Base-by-base conservation (phyloP, 2,888 invertebrate species). In the Labia minor region DNA sequence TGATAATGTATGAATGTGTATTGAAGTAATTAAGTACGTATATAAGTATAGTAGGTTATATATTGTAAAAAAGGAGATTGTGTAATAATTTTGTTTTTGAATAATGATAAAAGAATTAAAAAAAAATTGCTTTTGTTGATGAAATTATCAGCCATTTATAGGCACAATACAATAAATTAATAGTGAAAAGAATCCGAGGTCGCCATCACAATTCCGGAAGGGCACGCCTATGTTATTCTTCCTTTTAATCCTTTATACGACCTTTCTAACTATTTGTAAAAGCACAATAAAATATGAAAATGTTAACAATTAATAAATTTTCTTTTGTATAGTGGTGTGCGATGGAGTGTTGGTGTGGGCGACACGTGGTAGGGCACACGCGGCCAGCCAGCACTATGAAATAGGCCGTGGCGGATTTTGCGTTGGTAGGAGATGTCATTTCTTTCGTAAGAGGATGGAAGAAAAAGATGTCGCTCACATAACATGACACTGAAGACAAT, bases 241-340 rank as follows among this genome's bases (percentile, higher is more conserved):
- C 49, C 49, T 49, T 49, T 49, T n/a, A 16, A 6, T 26, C 26
- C 26, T 26, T 26, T 26, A 49, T 49, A 49, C 49, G 49, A 49
- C 49, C 49, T 49, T 49, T 49, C 49, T 49, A 49, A 49, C 49
- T 49, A 49, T 49, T 49, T 16, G 49, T n/a, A 49, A 49, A 16
- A 49, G 49, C 49, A 49, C 49, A 49, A 49, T 49, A 49, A 49
- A 49, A 49, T 49, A 49, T 49, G 49, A 49, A 49, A 49, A 49
- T 49, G 49, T 49, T 49, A 49, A 49, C 49, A 49, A 49, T 49
- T 49, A 49, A 49, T 49, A 49, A 49, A 49, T 49, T 49, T 49
- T 14, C 49, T 49, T 49, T 49, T 49, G 49, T 49, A 49, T 8
- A 49, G n/a, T n/a, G n/a, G n/a, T n/a, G n/a, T n/a, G n/a, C n/a